These are phyloP conservation scores for Gasteruption jaculator DNA, from an alignment of 2,888 invertebrate species.

Conservation along the genomic window DNA sequence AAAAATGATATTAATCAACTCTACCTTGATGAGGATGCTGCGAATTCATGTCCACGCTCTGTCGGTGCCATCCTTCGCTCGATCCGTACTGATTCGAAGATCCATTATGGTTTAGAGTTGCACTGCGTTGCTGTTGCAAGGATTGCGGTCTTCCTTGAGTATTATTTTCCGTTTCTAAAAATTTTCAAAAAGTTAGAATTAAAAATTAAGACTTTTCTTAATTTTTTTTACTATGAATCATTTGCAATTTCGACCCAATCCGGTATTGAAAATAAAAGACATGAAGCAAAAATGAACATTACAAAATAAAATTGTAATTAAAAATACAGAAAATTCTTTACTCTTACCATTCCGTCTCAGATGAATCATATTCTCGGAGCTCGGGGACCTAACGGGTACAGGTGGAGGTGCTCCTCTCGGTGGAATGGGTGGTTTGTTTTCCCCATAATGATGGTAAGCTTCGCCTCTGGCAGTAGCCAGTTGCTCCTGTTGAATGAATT, in stretches of 20 bases:
- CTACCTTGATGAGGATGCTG: conserved; percentile 41
- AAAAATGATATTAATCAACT: conserved; percentile 45
- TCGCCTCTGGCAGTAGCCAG: conserved; percentile 32
- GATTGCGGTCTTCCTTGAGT: conserved; percentile 40
- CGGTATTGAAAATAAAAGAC: too few relatives aligned
- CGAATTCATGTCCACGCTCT: conserved; percentile 36
- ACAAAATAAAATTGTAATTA: conserved; percentile 10
- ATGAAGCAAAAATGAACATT: background rate
- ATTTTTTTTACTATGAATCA: background rate
- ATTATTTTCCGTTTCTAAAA: conserved; percentile 38
- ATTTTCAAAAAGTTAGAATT: conserved; percentile 5
- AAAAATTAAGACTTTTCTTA: conserved; percentile 1
- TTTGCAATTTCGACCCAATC: too few relatives aligned
- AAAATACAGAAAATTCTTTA: conserved; percentile 3
- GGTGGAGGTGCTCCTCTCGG: conserved; percentile 60
- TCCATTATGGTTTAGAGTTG: conserved; percentile 45
- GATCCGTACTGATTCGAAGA: conserved; percentile 41
- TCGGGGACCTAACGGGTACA: conserved; percentile 52
- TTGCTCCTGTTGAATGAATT: conserved; percentile 38
- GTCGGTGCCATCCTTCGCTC: conserved; percentile 43
- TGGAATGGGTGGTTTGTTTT: conserved; percentile 60
- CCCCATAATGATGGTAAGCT: conserved; percentile 37
- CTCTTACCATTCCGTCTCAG: conserved; percentile 41
- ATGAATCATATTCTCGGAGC: conserved; percentile 44
- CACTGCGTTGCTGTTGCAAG: conserved; percentile 42